Evolutionary conservation across 2,797 vertebrate species (phyloP).

Genomic region (Crypturellus tataupa): DNA sequence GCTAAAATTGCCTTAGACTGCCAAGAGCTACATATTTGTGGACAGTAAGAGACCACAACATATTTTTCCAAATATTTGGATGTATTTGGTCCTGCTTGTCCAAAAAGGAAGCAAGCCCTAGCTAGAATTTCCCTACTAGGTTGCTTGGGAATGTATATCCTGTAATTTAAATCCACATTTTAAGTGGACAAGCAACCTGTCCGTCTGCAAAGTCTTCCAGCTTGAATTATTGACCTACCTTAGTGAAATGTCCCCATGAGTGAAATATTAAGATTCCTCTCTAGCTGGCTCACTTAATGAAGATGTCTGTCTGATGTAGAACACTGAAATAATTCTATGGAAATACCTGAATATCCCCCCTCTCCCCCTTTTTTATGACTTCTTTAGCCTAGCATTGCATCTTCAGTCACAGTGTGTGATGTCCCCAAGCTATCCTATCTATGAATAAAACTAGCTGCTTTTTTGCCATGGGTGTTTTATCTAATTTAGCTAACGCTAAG

Average conservation of each 20-base stretch:
- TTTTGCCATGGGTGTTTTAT: neutral
- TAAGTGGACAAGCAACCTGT: neutral
- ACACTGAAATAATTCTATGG: slow-evolving; percentile 22
- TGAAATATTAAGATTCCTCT: neutral
- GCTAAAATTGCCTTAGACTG: neutral
- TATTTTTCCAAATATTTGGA: neutral
- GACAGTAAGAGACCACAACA: neutral
- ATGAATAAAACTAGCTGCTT: slow-evolving; percentile 1
- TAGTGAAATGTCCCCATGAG: neutral
- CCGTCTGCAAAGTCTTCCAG: neutral
- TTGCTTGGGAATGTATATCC: neutral
- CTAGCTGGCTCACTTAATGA: slow-evolving; percentile 48
- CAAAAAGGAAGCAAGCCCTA: neutral
- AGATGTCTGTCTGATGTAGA: slow-evolving; percentile 11
- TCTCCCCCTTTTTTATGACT: neutral
- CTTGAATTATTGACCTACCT: neutral
- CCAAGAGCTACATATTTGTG: neutral
- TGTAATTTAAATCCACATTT: neutral
- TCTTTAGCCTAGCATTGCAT: slow-evolving; percentile 42
- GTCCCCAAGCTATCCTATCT: neutral
- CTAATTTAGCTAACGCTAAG: neutral
- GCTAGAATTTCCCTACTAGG: neutral
- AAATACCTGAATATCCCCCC: neutral
- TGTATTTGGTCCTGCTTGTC: neutral
- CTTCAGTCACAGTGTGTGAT: slow-evolving; percentile 6